A percentile compares a stretch with the other conserved stretches of the same genome.
These are phyloP conservation scores for Lamprologus sp. DNA, from an alignment of 2,113 vertebrate species.

Conservation along the genomic window DNA sequence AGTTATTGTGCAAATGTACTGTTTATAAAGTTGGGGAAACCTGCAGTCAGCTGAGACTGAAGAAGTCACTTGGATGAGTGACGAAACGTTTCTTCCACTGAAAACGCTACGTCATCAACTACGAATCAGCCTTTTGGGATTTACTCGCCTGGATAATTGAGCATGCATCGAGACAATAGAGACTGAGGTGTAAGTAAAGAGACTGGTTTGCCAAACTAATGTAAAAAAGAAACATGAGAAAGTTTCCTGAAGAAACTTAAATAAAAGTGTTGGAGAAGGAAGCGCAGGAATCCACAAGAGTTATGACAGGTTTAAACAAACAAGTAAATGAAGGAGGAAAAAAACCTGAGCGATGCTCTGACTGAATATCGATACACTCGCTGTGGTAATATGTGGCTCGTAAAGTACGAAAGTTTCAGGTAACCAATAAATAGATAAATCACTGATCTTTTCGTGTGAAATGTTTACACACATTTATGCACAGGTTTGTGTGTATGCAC, in stretches of 20 bases:
- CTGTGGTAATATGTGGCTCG: neutral
- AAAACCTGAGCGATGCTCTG: neutral
- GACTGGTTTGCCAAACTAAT: neutral
- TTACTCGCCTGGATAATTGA: neutral
- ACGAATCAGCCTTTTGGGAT: neutral
- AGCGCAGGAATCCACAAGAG: rapidly evolving
- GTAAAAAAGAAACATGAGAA: neutral
- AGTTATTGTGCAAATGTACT: neutral
- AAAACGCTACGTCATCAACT: neutral
- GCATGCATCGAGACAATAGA: neutral
- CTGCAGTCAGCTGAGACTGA: neutral
- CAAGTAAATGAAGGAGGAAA: neutral
- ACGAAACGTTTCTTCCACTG: neutral
- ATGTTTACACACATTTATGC: neutral
- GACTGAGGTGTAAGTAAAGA: neutral
- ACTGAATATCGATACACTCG: neutral
- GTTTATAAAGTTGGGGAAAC: neutral
- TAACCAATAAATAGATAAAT: rapidly evolving
- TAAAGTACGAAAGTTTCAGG: neutral
- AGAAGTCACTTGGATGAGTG: neutral
- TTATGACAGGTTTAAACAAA: neutral
- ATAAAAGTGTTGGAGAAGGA: neutral
- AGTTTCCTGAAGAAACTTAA: neutral
- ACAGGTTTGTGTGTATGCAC: neutral
- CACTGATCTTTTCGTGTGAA: neutral